Conservation (phyloP, 2,113 vertebrate genomes). For the Bungarus multicinctus region DNA sequence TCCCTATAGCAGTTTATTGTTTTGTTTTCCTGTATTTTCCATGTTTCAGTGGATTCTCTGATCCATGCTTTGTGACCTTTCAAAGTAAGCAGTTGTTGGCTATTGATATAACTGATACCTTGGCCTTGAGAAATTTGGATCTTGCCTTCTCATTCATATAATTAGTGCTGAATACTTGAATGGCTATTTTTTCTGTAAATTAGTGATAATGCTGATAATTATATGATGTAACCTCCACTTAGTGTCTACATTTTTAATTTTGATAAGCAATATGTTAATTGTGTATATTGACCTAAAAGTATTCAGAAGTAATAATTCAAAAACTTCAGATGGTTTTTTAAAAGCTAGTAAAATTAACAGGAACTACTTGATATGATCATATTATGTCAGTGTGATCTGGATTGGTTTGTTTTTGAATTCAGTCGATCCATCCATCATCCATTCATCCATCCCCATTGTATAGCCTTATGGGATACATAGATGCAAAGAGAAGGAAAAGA, state of each 20-base stretch:
- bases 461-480: too few relatives aligned
- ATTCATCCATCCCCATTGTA: neutral
- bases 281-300: neutral
- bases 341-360: neutral
- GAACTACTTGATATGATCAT: neutral
- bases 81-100: neutral
- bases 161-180: neutral
- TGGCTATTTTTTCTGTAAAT: neutral
- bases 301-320: neutral
- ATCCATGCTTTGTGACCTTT: neutral
- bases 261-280: neutral
- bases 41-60: neutral
- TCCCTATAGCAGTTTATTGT: neutral
- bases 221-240: neutral
- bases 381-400: neutral
- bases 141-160: neutral
- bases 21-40: neutral
- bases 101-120: neutral
- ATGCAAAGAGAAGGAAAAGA: too few relatives aligned
- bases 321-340: neutral
- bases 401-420: neutral
- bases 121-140: neutral
- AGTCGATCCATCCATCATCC: neutral
- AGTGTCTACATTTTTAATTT: neutral
- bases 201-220: neutral